These are phyloP conservation scores for Pseudomyrmex pallidus DNA, from an alignment of 1,140 invertebrate genomes.

Conservation along the genomic window DNA sequence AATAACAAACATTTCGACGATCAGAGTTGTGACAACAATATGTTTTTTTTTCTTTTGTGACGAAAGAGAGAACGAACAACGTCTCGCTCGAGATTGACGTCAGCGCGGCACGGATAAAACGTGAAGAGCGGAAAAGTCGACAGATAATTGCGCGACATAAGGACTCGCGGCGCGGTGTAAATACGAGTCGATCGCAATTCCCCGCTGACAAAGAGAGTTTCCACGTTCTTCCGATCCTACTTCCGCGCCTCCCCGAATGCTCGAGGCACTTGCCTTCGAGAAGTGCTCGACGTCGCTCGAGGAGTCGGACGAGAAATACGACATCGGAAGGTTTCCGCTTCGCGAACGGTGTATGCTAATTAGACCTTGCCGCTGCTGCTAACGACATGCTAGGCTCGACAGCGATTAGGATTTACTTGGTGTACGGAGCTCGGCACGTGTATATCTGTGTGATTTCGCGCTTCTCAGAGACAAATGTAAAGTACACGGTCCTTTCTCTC, in stretches of 20 bases:
- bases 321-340: constrained; percentile 30
- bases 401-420: constrained; percentile 41
- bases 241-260: background rate
- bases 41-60: too few relatives aligned
- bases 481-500: background rate
- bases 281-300: constrained; percentile 11
- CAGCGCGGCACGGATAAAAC: background rate
- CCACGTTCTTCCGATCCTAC: constrained; percentile 35
- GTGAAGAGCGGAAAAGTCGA: background rate
- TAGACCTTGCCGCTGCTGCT: constrained; percentile 36
- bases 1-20: background rate
- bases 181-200: constrained; percentile 54
- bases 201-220: constrained; percentile 31
- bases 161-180: constrained; percentile 1
- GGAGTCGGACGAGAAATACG: constrained; percentile 32
- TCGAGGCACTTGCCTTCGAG: constrained; percentile 16
- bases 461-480: background rate
- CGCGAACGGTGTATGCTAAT: constrained; percentile 43
- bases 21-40: background rate
- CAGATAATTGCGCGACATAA: background rate
- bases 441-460: background rate
- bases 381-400: constrained; percentile 37
- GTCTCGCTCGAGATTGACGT: background rate
- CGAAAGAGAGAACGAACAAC: background rate
- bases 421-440: constrained; percentile 13